These are phyloP conservation scores for Phorcus lineatus DNA, from an alignment of 2,888 invertebrate species.

Conservation along the genomic window DNA sequence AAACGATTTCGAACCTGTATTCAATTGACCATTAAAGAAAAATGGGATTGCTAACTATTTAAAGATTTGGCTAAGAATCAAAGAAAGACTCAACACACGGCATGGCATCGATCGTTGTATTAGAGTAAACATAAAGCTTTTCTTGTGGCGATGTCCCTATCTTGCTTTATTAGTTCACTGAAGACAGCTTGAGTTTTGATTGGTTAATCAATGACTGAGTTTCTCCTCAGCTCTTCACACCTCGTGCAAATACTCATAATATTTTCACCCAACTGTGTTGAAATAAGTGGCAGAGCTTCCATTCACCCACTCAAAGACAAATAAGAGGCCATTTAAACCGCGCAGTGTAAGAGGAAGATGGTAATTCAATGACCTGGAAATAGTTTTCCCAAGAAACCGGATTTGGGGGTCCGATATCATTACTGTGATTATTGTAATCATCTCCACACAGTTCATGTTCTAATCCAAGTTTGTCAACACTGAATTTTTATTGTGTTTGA, in stretches of 20 bases:
- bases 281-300: background rate
- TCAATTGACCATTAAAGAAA: too few species aligned
- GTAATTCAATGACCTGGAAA: background rate
- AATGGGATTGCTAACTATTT: too few species aligned
- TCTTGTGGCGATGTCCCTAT: background rate
- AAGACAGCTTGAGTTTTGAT: background rate
- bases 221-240: background rate
- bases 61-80: too few species aligned
- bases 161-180: background rate
- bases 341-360: background rate
- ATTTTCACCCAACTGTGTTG: background rate
- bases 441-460: too few species aligned
- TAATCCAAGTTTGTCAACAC: too few species aligned
- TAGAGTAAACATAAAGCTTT: background rate
- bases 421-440: too few species aligned
- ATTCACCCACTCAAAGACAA: background rate
- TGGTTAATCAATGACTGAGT: background rate
- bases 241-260: background rate
- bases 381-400: too few species aligned
- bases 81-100: too few species aligned
- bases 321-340: conserved; percentile 1
- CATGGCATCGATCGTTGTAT: too few species aligned
- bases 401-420: too few species aligned
- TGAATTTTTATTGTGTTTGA: too few species aligned
- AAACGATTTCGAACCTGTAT: too few species aligned